Conservation (phyloP, 1,140 invertebrate species). For the Ganaspis sp. region DNA sequence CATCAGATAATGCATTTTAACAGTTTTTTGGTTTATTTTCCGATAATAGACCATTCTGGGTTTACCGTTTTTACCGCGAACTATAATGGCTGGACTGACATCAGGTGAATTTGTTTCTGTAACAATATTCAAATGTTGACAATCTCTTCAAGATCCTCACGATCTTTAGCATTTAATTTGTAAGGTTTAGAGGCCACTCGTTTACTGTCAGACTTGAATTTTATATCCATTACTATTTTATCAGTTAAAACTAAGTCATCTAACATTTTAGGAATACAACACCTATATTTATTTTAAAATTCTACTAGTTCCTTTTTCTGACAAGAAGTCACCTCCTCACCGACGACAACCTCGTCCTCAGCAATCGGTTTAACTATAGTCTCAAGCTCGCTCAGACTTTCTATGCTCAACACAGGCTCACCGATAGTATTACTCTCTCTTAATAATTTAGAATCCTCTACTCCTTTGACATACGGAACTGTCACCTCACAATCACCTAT, state of each 20-base stretch:
- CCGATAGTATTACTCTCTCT: no score
- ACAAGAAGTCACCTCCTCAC: not conserved
- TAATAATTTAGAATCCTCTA: no score
- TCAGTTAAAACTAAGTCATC: no score
- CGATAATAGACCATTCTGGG: not conserved
- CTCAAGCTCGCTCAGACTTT: no score
- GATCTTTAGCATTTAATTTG: conserved; percentile 12
- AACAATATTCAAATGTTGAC: not conserved
- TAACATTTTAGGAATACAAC: no score
- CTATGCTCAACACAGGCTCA: no score
- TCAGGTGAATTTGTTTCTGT: not conserved
- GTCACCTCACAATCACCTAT: no score
- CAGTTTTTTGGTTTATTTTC: not conserved
- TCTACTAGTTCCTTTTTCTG: not conserved
- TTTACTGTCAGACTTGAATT: not conserved
- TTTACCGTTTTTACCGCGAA: not conserved
- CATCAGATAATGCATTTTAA: conserved; percentile 28
- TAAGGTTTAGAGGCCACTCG: conserved; percentile 24
- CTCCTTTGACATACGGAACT: no score
- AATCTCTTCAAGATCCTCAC: conserved; percentile 6
- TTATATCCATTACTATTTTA: conserved; percentile 26
- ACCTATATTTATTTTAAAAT: not conserved
- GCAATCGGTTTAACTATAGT: no score
- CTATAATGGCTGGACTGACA: not conserved
- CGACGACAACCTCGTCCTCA: not conserved